Evolutionary conservation across 2,888 invertebrate genomes (phyloP).

Genomic region (Thysanoteuthis rhombus): DNA sequence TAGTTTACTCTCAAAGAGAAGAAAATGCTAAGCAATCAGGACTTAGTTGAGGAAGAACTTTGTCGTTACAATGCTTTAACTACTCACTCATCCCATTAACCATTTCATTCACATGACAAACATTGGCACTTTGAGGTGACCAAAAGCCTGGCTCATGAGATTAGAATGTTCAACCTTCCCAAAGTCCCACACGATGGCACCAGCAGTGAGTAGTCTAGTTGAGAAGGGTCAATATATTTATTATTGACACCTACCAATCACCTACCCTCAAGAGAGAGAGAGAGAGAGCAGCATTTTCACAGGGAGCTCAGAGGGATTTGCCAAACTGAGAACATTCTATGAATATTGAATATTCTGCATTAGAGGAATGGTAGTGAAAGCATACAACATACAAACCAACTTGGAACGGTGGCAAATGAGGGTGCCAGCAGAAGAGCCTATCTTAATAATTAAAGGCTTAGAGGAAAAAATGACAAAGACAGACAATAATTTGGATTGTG

Average conservation of each 20-base stretch:
- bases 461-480: not conserved
- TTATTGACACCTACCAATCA: not conserved
- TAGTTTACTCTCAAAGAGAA: not conserved
- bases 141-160: not conserved
- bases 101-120: not conserved
- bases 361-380: not conserved
- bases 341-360: not conserved
- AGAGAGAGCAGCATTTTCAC: too few relatives aligned
- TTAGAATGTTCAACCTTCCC: not conserved
- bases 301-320: not conserved
- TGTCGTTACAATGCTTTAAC: not conserved
- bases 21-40: not conserved
- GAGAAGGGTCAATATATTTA: not conserved
- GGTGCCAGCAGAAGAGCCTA: not conserved
- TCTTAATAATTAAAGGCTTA: not conserved
- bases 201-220: not conserved
- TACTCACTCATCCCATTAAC: too few relatives aligned
- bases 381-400: not conserved
- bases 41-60: not conserved
- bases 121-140: not conserved
- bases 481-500: not conserved
- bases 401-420: not conserved
- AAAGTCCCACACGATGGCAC: not conserved
- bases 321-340: not conserved
- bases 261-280: not conserved